phyloP scores from a whole-genome alignment of 2,797 vertebrate species.

The Ciconia nigra region DNA sequence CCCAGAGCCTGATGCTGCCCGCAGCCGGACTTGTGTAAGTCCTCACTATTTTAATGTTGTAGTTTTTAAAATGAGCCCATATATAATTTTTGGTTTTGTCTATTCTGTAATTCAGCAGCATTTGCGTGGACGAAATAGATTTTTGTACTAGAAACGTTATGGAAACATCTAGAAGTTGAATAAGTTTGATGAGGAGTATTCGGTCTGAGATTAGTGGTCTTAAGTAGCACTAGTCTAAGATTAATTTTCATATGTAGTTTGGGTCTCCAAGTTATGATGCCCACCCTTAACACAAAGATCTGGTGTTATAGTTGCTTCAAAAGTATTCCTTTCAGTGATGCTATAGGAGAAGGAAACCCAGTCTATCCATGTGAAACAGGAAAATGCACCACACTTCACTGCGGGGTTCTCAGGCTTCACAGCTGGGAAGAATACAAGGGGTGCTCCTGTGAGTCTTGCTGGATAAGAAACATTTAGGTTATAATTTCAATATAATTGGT shows the following conservation, averaged over 20 bases:
- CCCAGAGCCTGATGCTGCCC: not conserved
- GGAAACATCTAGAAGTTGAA: not conserved
- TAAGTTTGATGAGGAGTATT: not conserved
- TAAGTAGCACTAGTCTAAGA: not conserved
- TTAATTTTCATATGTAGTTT: not conserved
- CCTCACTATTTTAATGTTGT: rapidly evolving
- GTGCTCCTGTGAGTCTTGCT: not conserved
- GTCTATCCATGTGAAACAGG: rapidly evolving
- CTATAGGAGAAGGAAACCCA: not conserved
- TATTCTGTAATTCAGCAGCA: no score
- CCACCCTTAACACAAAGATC: not conserved
- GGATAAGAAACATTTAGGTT: not conserved
- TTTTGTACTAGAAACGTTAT: rapidly evolving
- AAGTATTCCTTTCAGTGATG: not conserved
- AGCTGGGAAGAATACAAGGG: not conserved
- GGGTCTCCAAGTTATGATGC: rapidly evolving
- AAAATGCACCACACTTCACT: rapidly evolving
- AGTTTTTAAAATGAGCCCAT: rapidly evolving
- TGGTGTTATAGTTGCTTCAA: not conserved
- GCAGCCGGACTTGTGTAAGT: rapidly evolving
- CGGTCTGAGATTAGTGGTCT: not conserved
- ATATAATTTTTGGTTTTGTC: rapidly evolving
- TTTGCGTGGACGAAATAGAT: rapidly evolving
- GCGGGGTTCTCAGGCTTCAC: rapidly evolving
- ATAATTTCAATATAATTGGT: not conserved